Percentiles rank a stretch among this genome's conserved stretches.
Evolutionary conservation across 1,140 invertebrate genomes (phyloP).

Genomic region (Gerris buenoi): DNA sequence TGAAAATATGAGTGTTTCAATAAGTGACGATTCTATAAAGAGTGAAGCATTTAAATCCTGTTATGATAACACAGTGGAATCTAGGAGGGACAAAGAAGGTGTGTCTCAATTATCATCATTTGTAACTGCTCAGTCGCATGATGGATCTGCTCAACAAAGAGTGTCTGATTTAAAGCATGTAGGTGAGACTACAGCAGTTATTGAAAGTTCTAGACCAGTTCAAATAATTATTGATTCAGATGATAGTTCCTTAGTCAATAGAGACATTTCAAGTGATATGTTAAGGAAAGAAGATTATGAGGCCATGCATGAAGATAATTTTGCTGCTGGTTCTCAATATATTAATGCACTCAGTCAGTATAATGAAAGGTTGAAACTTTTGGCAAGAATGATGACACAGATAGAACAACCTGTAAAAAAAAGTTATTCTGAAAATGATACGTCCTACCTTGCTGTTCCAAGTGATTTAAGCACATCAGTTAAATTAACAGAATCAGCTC

Average conservation of each 20-base stretch:
- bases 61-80: no score
- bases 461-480: background rate
- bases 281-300: background rate
- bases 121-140: no score
- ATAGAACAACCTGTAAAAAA: background rate
- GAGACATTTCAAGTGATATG: background rate
- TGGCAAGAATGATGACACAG: background rate
- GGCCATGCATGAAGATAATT: background rate
- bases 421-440: background rate
- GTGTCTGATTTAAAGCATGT: background rate
- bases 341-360: background rate
- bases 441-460: background rate
- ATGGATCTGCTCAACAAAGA: no score
- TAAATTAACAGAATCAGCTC: background rate
- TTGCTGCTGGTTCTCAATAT: background rate
- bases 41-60: background rate
- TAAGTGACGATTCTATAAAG: slow-evolving; percentile 9
- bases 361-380: background rate
- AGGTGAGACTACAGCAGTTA: background rate
- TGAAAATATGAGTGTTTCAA: slow-evolving; percentile 7
- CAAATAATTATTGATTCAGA: background rate
- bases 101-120: no score
- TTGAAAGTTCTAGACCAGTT: background rate
- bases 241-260: background rate
- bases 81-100: no score